A percentile compares a stretch with the other conserved stretches of the same genome.
Conservation (phyloP, 2,797 vertebrate species). For the Benthosema pterotum region DNA sequence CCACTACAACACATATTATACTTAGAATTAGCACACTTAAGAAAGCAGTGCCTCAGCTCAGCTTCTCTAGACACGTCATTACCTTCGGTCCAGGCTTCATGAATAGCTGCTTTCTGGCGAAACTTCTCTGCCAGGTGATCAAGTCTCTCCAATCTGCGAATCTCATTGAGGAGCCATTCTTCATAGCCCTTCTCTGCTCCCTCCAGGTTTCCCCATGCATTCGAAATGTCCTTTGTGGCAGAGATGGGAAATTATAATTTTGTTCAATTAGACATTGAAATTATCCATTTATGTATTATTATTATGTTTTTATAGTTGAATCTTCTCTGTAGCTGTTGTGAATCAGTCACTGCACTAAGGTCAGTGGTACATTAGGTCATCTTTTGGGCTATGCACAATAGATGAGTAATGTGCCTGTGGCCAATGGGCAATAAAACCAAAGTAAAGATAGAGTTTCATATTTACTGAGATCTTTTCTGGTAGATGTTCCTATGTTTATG, state of each 20-base stretch:
- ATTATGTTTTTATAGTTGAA: not conserved
- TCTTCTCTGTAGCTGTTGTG: not conserved
- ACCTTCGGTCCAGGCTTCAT: slow-evolving; percentile 95
- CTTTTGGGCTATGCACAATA: not conserved
- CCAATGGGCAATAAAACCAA: slow-evolving; percentile 9
- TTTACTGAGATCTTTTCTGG: slow-evolving; percentile 10
- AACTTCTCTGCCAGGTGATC: slow-evolving; percentile 99
- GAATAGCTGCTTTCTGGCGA: slow-evolving; percentile 96
- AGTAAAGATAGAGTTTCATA: slow-evolving; percentile 9
- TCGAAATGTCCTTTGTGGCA: slow-evolving; percentile 89
- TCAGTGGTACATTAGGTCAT: not conserved
- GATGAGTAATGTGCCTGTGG: not conserved
- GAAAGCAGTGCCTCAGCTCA: no score
- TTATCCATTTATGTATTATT: not conserved
- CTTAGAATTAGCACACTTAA: no score
- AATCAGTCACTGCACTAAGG: not conserved
- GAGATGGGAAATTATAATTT: not conserved
- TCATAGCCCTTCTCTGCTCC: slow-evolving; percentile 98
- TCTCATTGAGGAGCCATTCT: slow-evolving; percentile 98
- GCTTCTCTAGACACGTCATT: not conserved
- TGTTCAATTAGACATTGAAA: not conserved
- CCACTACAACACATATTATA: no score
- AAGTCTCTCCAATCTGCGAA: slow-evolving; percentile 93
- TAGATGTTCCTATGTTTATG: not conserved
- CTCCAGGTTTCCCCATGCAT: slow-evolving; percentile 92